These are phyloP conservation scores for Catamblyrhynchus diadema DNA, from an alignment of 2,797 vertebrate species.

Conservation along the genomic window DNA sequence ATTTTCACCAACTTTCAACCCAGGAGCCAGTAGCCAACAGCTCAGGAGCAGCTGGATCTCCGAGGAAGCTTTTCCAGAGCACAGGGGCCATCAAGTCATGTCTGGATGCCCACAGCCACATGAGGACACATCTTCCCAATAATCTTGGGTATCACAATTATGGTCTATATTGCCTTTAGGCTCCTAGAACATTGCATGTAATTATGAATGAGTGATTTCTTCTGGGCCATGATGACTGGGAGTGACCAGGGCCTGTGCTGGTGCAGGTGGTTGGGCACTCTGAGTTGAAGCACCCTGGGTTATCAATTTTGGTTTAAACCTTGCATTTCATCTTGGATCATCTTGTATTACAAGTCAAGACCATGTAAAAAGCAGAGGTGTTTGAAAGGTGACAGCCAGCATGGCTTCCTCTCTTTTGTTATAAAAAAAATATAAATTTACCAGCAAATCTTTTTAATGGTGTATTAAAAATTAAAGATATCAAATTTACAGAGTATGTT, in stretches of 20 bases:
- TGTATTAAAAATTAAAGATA: neutral
- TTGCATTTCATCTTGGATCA: neutral
- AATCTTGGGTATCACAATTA: neutral
- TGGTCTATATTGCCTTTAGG: neutral
- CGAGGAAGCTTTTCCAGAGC: neutral
- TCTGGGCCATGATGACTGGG: neutral
- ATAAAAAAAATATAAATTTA: neutral
- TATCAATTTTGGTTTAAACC: neutral
- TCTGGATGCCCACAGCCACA: accelerated
- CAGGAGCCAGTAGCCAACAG: neutral
- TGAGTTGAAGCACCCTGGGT: neutral
- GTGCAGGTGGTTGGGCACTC: neutral
- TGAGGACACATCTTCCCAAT: neutral
- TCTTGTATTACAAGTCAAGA: neutral
- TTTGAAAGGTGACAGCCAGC: neutral
- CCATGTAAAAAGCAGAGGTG: neutral
- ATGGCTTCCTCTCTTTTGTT: neutral
- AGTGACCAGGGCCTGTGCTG: neutral
- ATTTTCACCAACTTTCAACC: neutral
- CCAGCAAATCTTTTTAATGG: neutral
- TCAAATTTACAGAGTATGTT: neutral
- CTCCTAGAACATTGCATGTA: neutral
- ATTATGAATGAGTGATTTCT: neutral
- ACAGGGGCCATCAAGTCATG: accelerated
- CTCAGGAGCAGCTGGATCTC: neutral